These are phyloP conservation scores for Merops nubicus DNA, from an alignment of 2,113 vertebrate species.

Conservation along the genomic window DNA sequence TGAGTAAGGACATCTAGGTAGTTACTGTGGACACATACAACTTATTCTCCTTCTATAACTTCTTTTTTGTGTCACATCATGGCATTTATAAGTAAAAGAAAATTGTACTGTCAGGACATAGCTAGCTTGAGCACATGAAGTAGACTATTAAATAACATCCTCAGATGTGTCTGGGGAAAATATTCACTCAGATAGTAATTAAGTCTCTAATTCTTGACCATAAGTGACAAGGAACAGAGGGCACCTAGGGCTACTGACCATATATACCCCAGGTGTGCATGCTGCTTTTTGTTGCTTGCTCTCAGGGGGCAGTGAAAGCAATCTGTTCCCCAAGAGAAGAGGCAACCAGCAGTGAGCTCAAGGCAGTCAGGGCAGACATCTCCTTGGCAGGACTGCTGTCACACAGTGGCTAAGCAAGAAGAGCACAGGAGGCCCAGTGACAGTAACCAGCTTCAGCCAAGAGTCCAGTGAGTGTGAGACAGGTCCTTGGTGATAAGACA, in stretches of 20 bases:
- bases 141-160: background rate
- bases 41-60: background rate
- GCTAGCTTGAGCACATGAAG: background rate
- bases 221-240: background rate
- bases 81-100: background rate
- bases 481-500: background rate
- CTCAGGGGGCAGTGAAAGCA: background rate
- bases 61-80: background rate
- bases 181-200: background rate
- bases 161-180: background rate
- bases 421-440: background rate
- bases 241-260: background rate
- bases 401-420: background rate
- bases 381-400: background rate
- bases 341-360: background rate
- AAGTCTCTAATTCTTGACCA: background rate
- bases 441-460: background rate
- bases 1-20: background rate
- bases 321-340: background rate
- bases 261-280: background rate
- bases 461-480: background rate
- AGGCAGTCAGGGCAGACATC: background rate
- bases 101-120: background rate
- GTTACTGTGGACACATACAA: background rate
- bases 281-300: background rate